Evolutionary conservation across 2,797 vertebrate genomes (phyloP), one percentile per base, ranked within the genome.

Genomic region (Pterois miles): DNA sequence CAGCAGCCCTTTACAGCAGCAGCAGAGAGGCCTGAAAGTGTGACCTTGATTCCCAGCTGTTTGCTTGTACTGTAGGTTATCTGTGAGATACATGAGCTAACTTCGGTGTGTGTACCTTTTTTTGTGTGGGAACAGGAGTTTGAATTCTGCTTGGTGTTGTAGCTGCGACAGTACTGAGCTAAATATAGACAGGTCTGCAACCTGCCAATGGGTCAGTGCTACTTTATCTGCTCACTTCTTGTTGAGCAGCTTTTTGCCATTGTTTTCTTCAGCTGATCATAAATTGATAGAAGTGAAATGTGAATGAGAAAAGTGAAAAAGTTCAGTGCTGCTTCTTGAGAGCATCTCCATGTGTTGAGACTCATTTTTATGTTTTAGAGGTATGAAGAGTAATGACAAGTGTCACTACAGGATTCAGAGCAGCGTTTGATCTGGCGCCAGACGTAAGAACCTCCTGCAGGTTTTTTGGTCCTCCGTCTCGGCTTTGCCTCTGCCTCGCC

Each of bases 171-270:
- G 85, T 80, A 29, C 87, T 70, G 83, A 82, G 91, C 93, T 95
- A 95, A 92, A 95, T 93, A 94, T 95, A 95, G 94, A 86, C 71
- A 57, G 86, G 80, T 88, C 81, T 90, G 87, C 83, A 91, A 83
- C 80, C 84, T 86, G 90, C 86, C 81, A 76, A 83, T 87, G 84
- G 85, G 27, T 50, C 46, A 20, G 20, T 69, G 74, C 83, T 76
- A 29, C 76, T 91, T 86, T 74, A 71, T 79, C 77, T 78, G 75
- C 83, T 89, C 74, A 70, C 56, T 59, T 87, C 67, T 68, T 74
- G 34, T 70, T 75, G 65, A 34, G 46, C 27, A 0, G 18, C 7
- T 25, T 33, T 33, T 56, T 27, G 10, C 23, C 8, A 0, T 59
- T 27, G 7, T 31, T 25, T 25, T 46, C 31, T 50, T 6, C 23